Evolutionary conservation across 2,797 vertebrate genomes (phyloP), one percentile per base, ranked within the genome.

Genomic region (Pseudochaenichthys georgianus): DNA sequence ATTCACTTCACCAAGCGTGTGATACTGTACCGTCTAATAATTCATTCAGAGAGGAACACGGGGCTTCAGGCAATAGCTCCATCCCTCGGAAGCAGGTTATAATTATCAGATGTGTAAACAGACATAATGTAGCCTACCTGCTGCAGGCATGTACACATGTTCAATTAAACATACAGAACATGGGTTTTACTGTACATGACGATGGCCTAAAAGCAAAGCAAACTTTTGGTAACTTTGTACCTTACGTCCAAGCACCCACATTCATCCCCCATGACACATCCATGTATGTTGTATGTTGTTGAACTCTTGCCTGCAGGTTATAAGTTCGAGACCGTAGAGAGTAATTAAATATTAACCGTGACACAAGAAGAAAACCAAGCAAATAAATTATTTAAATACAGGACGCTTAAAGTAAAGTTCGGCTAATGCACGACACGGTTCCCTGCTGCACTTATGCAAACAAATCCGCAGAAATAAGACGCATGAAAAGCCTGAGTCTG

Each of bases 361-460:
- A 81, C 66, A 78, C n/a, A 50, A 70, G 23, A 83, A 71, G 62
- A 77, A 79, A 81, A 83, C 51, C 23, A 53, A 60, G 47, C 64
- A 63, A 80, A 88, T 90, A 66, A 85, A 89, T 90, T 82, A 90
- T 88, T 82, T 48, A 92, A 80, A 87, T 19, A 69, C 17, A 19
- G 16, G 28, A 59, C 69, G 57, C 31, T 51, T 65, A 54, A 3
- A 38, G 41, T 28, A 54, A 66, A 74, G 10, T 52, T 76, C 3
- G 67, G 67, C 13, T 31, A 10, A 43, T 73, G 64, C 21, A 46
- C 0, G 9, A 17, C 17, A 68, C 59, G n/a, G 34, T 50, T 15
- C 46, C 50, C 10, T 21, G 28, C 41, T 41, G 17, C 31, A 8
- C 45, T 34, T 61, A 50, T 72, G 19, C 54, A 73, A 75, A 84